Percentiles rank a stretch among this genome's conserved stretches.
phyloP scores from a whole-genome alignment of 1,140 invertebrate species.

The Carposina sasakii region DNA sequence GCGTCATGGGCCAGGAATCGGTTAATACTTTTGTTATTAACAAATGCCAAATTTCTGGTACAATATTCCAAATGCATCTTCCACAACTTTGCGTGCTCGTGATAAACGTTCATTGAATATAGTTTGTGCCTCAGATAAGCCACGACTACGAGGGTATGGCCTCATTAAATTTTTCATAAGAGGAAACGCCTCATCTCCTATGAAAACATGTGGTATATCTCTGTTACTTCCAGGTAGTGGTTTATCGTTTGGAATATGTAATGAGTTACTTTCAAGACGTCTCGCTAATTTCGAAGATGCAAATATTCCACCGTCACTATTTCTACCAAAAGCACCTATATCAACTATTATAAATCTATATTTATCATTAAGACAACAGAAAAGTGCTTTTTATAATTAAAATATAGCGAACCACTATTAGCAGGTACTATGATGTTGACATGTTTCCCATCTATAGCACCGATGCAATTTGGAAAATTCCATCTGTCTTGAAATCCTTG shows the following conservation, averaged over 20 bases:
- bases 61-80: slow-evolving; percentile 61
- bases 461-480: slow-evolving; percentile 48
- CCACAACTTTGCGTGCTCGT: slow-evolving; percentile 47
- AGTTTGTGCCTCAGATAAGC: slow-evolving; percentile 17
- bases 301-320: slow-evolving; percentile 44
- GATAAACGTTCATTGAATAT: slow-evolving; percentile 59
- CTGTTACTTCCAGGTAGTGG: slow-evolving; percentile 23
- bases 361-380: slow-evolving; percentile 45
- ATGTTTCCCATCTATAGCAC: slow-evolving; percentile 60
- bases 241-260: slow-evolving; percentile 19
- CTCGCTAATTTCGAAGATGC: slow-evolving; percentile 16
- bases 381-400: slow-evolving; percentile 55
- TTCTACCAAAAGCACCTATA: slow-evolving; percentile 38
- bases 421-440: slow-evolving; percentile 37
- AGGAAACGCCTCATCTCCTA: slow-evolving; percentile 58
- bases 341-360: slow-evolving; percentile 48
- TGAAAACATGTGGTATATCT: slow-evolving; percentile 36
- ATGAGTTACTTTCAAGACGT: slow-evolving; percentile 15
- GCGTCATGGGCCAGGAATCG: too few species aligned
- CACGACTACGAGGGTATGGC: slow-evolving; percentile 27
- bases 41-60: slow-evolving; percentile 31
- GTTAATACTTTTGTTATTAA: slow-evolving; percentile 20
- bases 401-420: slow-evolving; percentile 43
- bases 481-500: slow-evolving; percentile 38
- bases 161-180: slow-evolving; percentile 42